phyloP scores from a whole-genome alignment of 2,797 vertebrate species.

The Brachyalestes nurse region DNA sequence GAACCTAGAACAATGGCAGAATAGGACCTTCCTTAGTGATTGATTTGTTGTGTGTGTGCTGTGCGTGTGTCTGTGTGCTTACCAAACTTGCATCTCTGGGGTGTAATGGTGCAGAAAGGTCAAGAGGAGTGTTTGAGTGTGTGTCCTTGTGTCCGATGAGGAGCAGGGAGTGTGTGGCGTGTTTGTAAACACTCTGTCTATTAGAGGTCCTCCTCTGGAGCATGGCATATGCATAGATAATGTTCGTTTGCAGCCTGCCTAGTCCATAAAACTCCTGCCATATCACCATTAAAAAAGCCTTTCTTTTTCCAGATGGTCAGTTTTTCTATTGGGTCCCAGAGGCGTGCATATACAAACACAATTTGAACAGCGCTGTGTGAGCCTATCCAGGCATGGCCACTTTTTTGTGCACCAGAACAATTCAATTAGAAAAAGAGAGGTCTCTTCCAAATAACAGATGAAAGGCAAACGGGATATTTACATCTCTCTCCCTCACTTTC shows the following conservation, averaged over 20 bases:
- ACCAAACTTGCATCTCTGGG: slow-evolving; percentile 31
- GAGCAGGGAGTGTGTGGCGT: slow-evolving; percentile 23
- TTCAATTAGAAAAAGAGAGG: slow-evolving; percentile 58
- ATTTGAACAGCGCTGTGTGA: slow-evolving; percentile 53
- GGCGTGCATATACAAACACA: slow-evolving; percentile 60
- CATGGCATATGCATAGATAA: slow-evolving; percentile 43
- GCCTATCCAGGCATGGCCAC: slow-evolving; percentile 51
- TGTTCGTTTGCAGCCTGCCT: slow-evolving; percentile 57
- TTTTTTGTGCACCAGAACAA: slow-evolving; percentile 59
- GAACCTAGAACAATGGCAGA: slow-evolving; percentile 1
- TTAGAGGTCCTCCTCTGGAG: slow-evolving; percentile 51
- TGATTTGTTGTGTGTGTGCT: slow-evolving; percentile 15
- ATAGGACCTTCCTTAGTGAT: slow-evolving; percentile 13
- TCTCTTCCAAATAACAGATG: slow-evolving; percentile 56
- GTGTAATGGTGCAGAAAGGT: slow-evolving; percentile 55
- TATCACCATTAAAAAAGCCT: slow-evolving; percentile 52
- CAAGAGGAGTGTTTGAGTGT: slow-evolving; percentile 43
- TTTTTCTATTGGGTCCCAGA: slow-evolving; percentile 59
- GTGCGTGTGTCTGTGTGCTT: slow-evolving; percentile 26
- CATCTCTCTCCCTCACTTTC: slow-evolving; percentile 24
- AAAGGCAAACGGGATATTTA: slow-evolving; percentile 56
- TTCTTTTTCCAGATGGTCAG: slow-evolving; percentile 65
- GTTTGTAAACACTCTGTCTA: slow-evolving; percentile 50
- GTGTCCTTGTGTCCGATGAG: slow-evolving; percentile 51
- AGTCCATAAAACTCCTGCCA: slow-evolving; percentile 59